These are phyloP conservation scores for Anthophora plumipes DNA, from an alignment of 2,888 invertebrate genomes.

Conservation along the genomic window DNA sequence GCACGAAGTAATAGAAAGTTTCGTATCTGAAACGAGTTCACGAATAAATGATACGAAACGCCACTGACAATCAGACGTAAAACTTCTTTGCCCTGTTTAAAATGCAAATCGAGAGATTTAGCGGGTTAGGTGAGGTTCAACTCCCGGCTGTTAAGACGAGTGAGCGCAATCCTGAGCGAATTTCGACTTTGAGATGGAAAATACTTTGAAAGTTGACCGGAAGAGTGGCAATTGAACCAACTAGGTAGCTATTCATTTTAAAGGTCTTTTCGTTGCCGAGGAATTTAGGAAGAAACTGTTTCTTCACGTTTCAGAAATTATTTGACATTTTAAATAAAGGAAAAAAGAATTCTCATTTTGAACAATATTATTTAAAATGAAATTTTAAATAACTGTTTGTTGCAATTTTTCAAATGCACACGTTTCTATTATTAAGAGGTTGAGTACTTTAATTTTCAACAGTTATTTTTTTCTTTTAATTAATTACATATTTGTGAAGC, in stretches of 20 bases:
- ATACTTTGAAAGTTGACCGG: background rate
- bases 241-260: background rate
- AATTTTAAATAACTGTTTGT: too few species aligned
- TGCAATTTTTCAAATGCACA: too few species aligned
- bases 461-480: too few species aligned
- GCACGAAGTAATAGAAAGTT: background rate
- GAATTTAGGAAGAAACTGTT: too few species aligned
- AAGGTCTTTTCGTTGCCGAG: background rate
- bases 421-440: too few species aligned
- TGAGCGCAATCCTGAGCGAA: background rate
- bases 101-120: constrained; percentile 19
- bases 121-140: background rate
- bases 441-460: too few species aligned
- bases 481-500: too few species aligned
- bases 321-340: too few species aligned
- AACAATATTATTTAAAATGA: too few species aligned
- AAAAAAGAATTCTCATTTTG: too few species aligned
- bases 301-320: too few species aligned
- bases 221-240: background rate
- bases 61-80: background rate
- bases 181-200: background rate
- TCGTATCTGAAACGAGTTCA: background rate
- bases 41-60: constrained; percentile 8
- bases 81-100: background rate
- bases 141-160: background rate